Base-by-base conservation (phyloP, 35 echinoderm and acorn worm genomes). In the Acanthaster planci region DNA sequence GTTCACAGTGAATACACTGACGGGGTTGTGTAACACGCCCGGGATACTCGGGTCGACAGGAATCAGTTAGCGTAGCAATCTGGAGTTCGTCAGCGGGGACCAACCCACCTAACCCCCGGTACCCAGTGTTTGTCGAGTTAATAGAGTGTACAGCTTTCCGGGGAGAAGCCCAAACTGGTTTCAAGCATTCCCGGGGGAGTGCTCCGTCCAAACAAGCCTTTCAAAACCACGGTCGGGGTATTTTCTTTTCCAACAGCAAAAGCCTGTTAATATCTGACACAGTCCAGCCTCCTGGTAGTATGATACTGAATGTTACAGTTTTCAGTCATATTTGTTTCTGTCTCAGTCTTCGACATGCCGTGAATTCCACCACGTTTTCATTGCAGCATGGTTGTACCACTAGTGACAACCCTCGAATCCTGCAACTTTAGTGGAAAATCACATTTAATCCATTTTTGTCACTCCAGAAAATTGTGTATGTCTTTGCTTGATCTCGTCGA, bases 51-150 rank as follows among this genome's bases (percentile, higher is more conserved):
- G 64, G 2, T 72, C 21, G 34, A 72, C 64, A 15, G 29, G 64
- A 15, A 72, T 72, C 64, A 14, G 64, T 72, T 72, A 72, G 64
- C 64, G 64, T 72, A 35, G 64, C 64, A 72, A 29, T 72, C 64
- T 72, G 64, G 64, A 72, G 64, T 72, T 72, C 64, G 64, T 72
- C 64, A 72, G 26, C 64, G 10, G 64, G 64, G 0, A 34, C 23
- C 64, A 14, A 31, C 34, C 34, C 23, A 10, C 64, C 34, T 72
- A 26, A 72, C 64, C 64, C 64, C 64, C 64, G 64, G 64, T 72
- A 72, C 64, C 57, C 64, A 72, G 64, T 72, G 64, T 72, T 72
- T 72, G 64, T 72, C 64, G 64, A 72, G 64, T 72, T 72, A 72
- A 72, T 72, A 72, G 64, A 72, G 26, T 7, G 26, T 21, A 34